Evolutionary conservation across 2,113 vertebrate genomes (phyloP).

Genomic region (Tetrax tetrax): DNA sequence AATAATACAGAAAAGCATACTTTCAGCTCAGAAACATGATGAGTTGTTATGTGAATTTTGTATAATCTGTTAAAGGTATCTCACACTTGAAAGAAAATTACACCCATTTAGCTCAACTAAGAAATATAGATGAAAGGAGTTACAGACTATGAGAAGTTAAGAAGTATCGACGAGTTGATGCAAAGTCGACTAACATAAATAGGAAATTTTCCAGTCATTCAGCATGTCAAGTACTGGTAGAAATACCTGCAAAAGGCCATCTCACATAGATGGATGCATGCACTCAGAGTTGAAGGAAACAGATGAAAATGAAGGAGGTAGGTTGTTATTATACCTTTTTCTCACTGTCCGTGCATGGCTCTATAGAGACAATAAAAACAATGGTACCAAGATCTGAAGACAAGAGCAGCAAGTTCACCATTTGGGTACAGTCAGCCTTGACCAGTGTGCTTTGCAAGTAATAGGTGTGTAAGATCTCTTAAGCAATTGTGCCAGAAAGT

Average conservation of each 20-base stretch:
- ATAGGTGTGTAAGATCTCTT: neutral
- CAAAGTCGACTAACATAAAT: neutral
- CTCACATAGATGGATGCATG: neutral
- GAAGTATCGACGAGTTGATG: neutral
- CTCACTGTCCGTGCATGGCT: accelerated
- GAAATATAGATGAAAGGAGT: neutral
- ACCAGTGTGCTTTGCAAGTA: neutral
- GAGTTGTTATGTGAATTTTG: neutral
- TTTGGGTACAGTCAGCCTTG: neutral
- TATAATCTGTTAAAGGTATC: neutral
- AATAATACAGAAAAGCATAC: neutral
- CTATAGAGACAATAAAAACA: neutral
- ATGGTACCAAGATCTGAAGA: neutral
- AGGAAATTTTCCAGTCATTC: neutral
- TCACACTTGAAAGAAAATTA: neutral
- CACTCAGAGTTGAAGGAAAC: neutral
- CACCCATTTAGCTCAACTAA: neutral
- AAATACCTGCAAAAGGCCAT: neutral
- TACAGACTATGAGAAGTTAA: neutral
- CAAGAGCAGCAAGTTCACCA: neutral
- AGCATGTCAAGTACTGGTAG: neutral
- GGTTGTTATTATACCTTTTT: neutral
- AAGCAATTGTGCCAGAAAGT: neutral
- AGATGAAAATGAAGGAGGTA: neutral
- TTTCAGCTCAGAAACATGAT: neutral